A percentile compares a stretch with the other conserved stretches of the same genome.
Conservation (phyloP, 2,888 invertebrate genomes). For the Helobdella robusta region DNA sequence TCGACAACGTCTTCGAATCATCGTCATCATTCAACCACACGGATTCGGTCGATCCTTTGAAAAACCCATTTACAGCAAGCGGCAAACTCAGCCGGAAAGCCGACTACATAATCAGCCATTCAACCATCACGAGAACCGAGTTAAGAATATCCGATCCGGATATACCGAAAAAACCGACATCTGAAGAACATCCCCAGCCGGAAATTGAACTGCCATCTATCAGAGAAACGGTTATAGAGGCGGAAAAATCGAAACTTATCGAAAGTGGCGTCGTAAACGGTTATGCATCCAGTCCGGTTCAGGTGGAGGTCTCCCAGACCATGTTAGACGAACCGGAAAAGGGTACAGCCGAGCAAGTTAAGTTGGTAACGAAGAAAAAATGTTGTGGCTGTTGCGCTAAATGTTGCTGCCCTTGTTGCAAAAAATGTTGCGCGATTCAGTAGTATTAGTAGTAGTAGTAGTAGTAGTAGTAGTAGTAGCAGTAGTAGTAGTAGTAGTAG, state of each 20-base stretch:
- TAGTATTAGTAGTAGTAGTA: too few species aligned
- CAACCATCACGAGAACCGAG: conserved; percentile 44
- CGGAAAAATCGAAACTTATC: conserved; percentile 5
- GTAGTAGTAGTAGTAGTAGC: not conserved
- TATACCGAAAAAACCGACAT: conserved; percentile 5
- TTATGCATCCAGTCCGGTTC: conserved; percentile 4
- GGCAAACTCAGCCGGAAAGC: conserved; percentile 87
- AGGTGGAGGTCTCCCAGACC: conserved; percentile 19
- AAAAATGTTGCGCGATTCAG: too few species aligned
- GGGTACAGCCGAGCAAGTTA: conserved; percentile 24
- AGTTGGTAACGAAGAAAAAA: conserved; percentile 10
- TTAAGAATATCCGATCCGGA: conserved; percentile 41
- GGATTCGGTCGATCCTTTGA: conserved; percentile 4
- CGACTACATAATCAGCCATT: conserved; percentile 78
- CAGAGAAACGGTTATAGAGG: not conserved
- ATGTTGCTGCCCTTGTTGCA: too few species aligned
- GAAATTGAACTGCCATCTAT: not conserved
- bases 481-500: conserved; percentile 6
- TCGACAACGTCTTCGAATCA: too few species aligned
- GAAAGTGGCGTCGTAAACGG: not conserved
- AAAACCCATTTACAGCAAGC: conserved; percentile 87
- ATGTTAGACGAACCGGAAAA: conserved; percentile 11
- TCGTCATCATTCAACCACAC: too few species aligned
- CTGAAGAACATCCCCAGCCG: not conserved
- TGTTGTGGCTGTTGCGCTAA: conserved; percentile 16